Conservation (phyloP, 1,140 invertebrate species). For the Alviniconcha marisindica region DNA sequence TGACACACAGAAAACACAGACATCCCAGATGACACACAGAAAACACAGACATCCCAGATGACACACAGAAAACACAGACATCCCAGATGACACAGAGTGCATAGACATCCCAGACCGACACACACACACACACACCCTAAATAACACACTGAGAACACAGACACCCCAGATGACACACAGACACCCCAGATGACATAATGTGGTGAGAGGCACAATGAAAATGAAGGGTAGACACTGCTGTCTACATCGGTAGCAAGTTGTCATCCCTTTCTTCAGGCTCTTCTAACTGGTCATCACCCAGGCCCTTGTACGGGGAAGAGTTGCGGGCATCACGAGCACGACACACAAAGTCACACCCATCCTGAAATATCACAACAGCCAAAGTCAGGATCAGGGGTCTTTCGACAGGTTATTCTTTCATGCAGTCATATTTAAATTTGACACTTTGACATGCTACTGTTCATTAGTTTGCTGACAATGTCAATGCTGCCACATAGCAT, state of each 20-base stretch:
- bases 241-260: conserved; percentile 73
- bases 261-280: conserved; percentile 71
- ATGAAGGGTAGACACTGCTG: neutral
- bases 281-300: conserved; percentile 74
- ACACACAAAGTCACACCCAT: conserved; percentile 77
- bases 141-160: neutral
- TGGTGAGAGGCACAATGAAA: conserved; percentile 12
- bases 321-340: conserved; percentile 59
- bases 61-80: too few relatives aligned
- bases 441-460: too few relatives aligned
- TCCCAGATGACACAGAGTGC: too few relatives aligned
- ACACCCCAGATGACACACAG: neutral
- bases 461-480: too few relatives aligned
- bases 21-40: too few relatives aligned
- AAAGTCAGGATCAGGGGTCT: too few relatives aligned
- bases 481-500: too few relatives aligned
- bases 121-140: neutral
- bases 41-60: too few relatives aligned
- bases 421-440: too few relatives aligned
- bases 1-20: too few relatives aligned
- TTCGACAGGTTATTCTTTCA: too few relatives aligned
- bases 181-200: neutral
- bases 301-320: conserved; percentile 71
- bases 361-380: conserved; percentile 57
- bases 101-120: neutral